phyloP scores from a whole-genome alignment of 2,113 vertebrate genomes.

The Pollachius pollachius region DNA sequence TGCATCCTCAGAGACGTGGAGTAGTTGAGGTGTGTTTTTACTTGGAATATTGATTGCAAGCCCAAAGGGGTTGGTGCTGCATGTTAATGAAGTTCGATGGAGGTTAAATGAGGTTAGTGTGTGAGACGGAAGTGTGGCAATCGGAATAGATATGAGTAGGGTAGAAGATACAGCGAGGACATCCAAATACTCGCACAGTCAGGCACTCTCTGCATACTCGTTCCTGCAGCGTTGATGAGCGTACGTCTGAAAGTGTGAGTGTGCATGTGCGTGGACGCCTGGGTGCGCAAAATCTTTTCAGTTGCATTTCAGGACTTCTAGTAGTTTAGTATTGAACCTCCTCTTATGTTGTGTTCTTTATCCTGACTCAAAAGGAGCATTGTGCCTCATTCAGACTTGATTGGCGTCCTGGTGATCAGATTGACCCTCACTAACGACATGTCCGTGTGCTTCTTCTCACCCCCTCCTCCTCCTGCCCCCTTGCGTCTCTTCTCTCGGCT shows the following conservation, averaged over 20 bases:
- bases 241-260: not conserved
- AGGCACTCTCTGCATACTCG: constrained; percentile 3
- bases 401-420: constrained; percentile 45
- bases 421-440: constrained; percentile 63
- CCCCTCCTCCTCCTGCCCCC: not conserved
- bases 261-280: constrained; percentile 12
- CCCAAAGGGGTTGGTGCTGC: too few relatives aligned
- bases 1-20: too few relatives aligned
- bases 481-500: constrained; percentile 32
- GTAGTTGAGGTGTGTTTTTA: too few relatives aligned
- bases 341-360: constrained; percentile 38
- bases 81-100: too few relatives aligned
- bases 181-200: too few relatives aligned
- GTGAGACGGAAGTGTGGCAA: too few relatives aligned
- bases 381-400: constrained; percentile 45
- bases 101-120: too few relatives aligned
- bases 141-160: too few relatives aligned
- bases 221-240: constrained; percentile 18
- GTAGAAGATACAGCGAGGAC: too few relatives aligned
- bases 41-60: too few relatives aligned
- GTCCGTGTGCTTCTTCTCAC: constrained; percentile 20
- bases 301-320: constrained; percentile 17
- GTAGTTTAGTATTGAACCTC: constrained; percentile 46
- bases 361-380: constrained; percentile 50
- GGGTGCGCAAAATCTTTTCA: constrained; percentile 5